Percentiles rank a stretch among this genome's conserved stretches.
phyloP scores from a whole-genome alignment of 1,140 invertebrate species.

The Oncopeltus fasciatus region DNA sequence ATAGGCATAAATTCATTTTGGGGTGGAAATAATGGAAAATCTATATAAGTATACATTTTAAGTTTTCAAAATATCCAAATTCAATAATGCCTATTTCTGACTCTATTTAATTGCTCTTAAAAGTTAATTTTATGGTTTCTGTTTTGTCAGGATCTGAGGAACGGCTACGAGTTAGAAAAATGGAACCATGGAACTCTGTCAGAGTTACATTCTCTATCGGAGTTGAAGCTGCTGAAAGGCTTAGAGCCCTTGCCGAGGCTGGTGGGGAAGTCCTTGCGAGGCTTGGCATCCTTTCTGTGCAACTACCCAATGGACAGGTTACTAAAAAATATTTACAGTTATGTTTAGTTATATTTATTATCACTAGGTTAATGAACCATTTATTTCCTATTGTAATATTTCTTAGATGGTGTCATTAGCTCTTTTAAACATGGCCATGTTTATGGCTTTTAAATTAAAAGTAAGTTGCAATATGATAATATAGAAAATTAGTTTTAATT shows the following conservation, averaged over 20 bases:
- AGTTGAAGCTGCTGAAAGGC: constrained; percentile 74
- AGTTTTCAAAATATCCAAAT: neutral
- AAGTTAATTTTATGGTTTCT: too few relatives aligned
- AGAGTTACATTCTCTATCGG: constrained; percentile 92
- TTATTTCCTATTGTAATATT: too few relatives aligned
- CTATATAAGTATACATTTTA: neutral
- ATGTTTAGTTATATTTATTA: neutral
- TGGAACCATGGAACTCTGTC: constrained; percentile 97
- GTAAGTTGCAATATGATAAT: too few relatives aligned
- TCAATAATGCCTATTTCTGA: too few relatives aligned
- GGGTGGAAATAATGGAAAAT: too few relatives aligned
- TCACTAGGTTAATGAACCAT: too few relatives aligned
- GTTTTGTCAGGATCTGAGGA: constrained; percentile 40
- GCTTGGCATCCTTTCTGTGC: constrained; percentile 86
- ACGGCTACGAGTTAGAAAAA: constrained; percentile 53
- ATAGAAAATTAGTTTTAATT: too few relatives aligned
- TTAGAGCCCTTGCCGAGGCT: constrained; percentile 73
- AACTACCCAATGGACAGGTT: constrained; percentile 89
- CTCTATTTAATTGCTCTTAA: too few relatives aligned
- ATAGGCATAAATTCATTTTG: too few relatives aligned
- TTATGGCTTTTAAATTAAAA: too few relatives aligned
- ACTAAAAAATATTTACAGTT: constrained; percentile 9
- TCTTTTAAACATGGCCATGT: too few relatives aligned
- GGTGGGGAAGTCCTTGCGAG: constrained; percentile 73
- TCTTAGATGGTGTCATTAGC: too few relatives aligned